Conservation (phyloP, 2,888 invertebrate species). For the Scaptomyza reducta region DNA sequence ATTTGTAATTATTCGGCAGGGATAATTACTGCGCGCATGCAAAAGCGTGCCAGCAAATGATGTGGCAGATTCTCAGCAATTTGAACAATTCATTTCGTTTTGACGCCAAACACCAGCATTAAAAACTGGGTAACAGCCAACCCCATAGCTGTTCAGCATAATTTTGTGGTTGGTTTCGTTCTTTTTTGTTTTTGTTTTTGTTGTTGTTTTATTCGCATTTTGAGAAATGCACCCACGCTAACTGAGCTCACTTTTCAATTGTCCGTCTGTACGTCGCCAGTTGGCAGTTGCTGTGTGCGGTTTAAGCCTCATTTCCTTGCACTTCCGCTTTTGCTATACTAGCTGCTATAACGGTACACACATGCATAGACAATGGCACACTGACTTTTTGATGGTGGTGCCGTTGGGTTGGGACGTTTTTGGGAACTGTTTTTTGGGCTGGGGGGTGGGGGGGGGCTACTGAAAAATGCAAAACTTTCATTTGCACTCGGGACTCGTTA, state of each 20-base stretch:
- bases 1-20: conserved; percentile 70
- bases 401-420: no score
- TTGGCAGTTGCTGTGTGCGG: conserved; percentile 60
- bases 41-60: conserved; percentile 52
- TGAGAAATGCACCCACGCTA: conserved; percentile 8
- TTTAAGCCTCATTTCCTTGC: conserved; percentile 75
- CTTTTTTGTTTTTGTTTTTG: conserved; percentile 1
- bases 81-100: conserved; percentile 39
- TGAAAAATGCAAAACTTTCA: conserved; percentile 76
- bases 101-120: not conserved
- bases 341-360: conserved; percentile 46
- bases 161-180: conserved; percentile 47
- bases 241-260: conserved; percentile 70
- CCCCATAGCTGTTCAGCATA: conserved; percentile 45
- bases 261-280: conserved; percentile 30
- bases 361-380: conserved; percentile 57
- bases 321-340: conserved; percentile 67
- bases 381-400: conserved; percentile 42
- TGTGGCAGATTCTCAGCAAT: conserved; percentile 47
- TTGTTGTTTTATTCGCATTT: not conserved
- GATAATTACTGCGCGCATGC: conserved; percentile 66
- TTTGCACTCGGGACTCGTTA: conserved; percentile 69
- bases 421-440: no score
- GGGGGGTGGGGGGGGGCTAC: conserved; percentile 24
- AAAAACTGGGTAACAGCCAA: not conserved